Evolutionary conservation across 2,888 invertebrate species (phyloP), one percentile per base, ranked within the genome.

Genomic region (Boloria selene): DNA sequence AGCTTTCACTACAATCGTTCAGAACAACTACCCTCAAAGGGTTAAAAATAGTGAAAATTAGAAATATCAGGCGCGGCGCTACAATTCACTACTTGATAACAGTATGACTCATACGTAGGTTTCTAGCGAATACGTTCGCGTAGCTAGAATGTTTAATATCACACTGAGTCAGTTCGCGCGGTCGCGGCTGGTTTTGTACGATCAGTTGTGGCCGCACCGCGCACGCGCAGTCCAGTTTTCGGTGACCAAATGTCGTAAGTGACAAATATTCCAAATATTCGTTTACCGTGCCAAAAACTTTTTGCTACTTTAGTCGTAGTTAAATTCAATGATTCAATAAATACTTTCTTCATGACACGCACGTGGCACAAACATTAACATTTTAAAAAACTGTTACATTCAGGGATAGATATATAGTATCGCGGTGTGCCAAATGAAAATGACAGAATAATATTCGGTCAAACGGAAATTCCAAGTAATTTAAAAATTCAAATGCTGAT

Each of bases 141-240:
- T 86, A 80, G 84, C 86, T 89, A 89, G 89, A 86, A 84, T 89
- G 91, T 85, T 87, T 86, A 79, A 86, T 90, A 90, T 89, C 88
- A 87, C 83, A 92, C 92, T 92, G 91, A 91, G 87, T 88, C 86
- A 88, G 86, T 84, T 80, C 78, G 82, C 86, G 86, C 79, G 82
- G 75, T 80, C 75, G 82, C 82, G 79, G 86, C 88, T 80, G 86
- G 91, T 92, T 92, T 90, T 92, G 92, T 91, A 88, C 76, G 79
- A 85, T 79, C 78, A 79, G 75, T 72, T 76, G 81, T 82, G 79
- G 74, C 74, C 78, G 78, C 72, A 80, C 73, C 81, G 90, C 91
- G 90, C 91, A 89, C 82, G 91, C 91, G 91, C 89, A 77, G 79
- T 81, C 72, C 61, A 62, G 71, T 42, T 62, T 70, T 61, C 76